Conservation (phyloP, 2,113 vertebrate genomes). For the Amazona vittata region DNA sequence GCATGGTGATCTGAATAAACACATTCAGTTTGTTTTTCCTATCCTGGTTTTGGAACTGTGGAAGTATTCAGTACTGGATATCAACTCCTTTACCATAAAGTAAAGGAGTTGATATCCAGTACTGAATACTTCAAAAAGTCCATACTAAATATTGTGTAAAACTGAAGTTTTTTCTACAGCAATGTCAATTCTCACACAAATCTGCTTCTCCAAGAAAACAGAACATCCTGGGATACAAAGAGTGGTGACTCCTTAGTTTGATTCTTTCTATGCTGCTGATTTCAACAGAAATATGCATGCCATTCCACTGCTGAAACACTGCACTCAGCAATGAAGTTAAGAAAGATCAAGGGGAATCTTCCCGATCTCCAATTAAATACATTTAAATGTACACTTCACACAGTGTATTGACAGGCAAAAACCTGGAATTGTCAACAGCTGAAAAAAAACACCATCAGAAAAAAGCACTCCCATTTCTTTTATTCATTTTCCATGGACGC, state of each 20-base stretch:
- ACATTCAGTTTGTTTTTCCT: neutral
- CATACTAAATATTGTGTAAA: conserved; percentile 1
- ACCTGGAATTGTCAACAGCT: neutral
- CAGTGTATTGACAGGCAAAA: neutral
- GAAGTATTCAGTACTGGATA: neutral
- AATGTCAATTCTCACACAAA: neutral
- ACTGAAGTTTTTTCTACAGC: neutral
- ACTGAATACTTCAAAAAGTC: neutral
- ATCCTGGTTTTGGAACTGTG: neutral
- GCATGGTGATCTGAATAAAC: neutral
- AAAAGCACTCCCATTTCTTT: neutral
- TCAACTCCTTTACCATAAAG: neutral
- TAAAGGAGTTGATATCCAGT: too few species aligned
- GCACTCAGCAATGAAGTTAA: neutral
- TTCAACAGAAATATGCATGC: neutral
- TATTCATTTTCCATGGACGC: neutral
- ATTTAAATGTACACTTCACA: conserved; percentile 11
- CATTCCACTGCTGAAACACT: neutral
- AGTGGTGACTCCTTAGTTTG: neutral
- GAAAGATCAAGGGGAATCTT: conserved; percentile 1
- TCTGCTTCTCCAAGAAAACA: neutral
- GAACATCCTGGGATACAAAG: neutral
- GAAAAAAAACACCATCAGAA: neutral
- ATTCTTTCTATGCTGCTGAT: neutral
- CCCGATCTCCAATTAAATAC: neutral